Percentiles rank a stretch among this genome's conserved stretches.
These are phyloP conservation scores for Chironomus riparius DNA, from an alignment of 2,888 invertebrate species.

Conservation along the genomic window DNA sequence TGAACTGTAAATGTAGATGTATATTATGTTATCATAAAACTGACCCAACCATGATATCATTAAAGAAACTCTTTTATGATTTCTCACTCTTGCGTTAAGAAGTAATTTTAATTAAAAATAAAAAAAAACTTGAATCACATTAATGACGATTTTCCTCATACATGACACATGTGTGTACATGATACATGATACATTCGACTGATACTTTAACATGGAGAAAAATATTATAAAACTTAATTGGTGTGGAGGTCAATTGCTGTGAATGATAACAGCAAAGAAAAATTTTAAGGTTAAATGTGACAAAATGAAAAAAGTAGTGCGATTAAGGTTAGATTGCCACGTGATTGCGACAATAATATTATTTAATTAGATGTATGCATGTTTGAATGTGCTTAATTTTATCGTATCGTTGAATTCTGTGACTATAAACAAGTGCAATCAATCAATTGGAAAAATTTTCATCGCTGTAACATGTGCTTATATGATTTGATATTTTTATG, in stretches of 20 bases:
- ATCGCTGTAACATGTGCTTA: too few relatives aligned
- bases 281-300: background rate
- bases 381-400: too few relatives aligned
- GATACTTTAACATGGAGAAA: background rate
- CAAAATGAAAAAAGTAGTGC: background rate
- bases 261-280: background rate
- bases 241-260: background rate
- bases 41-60: constrained; percentile 17
- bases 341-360: too few relatives aligned
- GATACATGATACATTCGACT: too few relatives aligned
- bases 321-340: background rate
- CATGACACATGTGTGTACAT: too few relatives aligned
- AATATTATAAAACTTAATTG: background rate
- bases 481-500: too few relatives aligned
- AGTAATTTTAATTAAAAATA: constrained; percentile 22
- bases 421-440: too few relatives aligned
- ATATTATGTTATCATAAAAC: constrained; percentile 2
- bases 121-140: background rate
- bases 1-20: background rate
- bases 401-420: too few relatives aligned
- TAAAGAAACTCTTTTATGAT: constrained; percentile 12
- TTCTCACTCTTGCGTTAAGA: constrained; percentile 22
- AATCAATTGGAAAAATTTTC: too few relatives aligned
- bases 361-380: too few relatives aligned
- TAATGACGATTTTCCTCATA: background rate